Evolutionary conservation across 2,113 vertebrate species (phyloP), one percentile per base, ranked within the genome.

Genomic region (Barbus barbus): DNA sequence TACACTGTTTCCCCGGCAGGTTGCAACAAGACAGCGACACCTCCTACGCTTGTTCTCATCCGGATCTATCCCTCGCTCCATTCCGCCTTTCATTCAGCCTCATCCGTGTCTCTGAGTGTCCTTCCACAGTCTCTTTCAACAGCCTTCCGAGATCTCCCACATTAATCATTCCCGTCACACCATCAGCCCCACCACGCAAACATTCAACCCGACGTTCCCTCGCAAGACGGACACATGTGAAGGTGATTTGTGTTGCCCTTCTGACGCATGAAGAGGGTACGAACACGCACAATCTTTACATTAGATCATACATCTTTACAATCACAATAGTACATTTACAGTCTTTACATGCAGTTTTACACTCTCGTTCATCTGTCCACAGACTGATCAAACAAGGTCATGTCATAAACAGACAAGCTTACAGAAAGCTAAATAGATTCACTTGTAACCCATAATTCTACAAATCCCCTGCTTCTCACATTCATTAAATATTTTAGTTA

Each of bases 21-120:
- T 80, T 67, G 38, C 63, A 78, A 58, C 74, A 84, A 67, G 83
- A 51, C 44, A 51, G 33, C 22, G 14, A 75, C 38, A 46, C 74
- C 60, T 76, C 38, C 74, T 41, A 75, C 16, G 9, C 22, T 61
- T 8, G 0, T 24, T 83, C 38, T 83, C 75, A 78, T 78, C 75
- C 31, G 33, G 53, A 78, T 75, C 73, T 51, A 3, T 75, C 41
- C 44, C n/a, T n/a, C n/a, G n/a, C n/a, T n/a, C n/a, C n/a, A n/a
- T n/a, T n/a, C n/a, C n/a, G n/a, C n/a, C n/a, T n/a, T n/a, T n/a
- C n/a, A n/a, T n/a, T n/a, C n/a, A n/a, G n/a, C n/a, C n/a, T n/a
- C n/a, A n/a, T 65, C 9, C 5, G 44, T 60, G 24, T n/a, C 36
- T 56, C 28, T 56, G 3, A 78, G 33, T 6, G 22, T 79, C 58